A percentile compares a stretch with the other conserved stretches of the same genome.
phyloP scores from a whole-genome alignment of 2,113 vertebrate genomes.

The Xyliphius kryptos region DNA sequence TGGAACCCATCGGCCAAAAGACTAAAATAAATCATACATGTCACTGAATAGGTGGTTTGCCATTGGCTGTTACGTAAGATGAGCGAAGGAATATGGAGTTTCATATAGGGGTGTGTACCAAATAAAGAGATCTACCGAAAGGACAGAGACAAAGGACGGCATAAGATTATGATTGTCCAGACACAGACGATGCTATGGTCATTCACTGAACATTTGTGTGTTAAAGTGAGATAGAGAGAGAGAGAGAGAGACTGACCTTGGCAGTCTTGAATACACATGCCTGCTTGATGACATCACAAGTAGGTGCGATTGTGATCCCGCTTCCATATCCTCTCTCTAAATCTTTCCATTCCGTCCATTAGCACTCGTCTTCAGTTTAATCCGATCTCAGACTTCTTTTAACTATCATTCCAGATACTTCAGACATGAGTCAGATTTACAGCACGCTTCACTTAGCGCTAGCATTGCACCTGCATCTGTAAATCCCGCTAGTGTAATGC shows the following conservation, averaged over 20 bases:
- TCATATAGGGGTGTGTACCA: too few relatives aligned
- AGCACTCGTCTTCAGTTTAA: neutral
- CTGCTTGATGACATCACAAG: conserved; percentile 47
- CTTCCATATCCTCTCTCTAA: conserved; percentile 15
- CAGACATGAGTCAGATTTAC: neutral
- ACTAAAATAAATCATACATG: neutral
- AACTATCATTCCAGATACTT: neutral
- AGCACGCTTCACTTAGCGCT: neutral
- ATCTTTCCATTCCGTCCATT: conserved; percentile 10
- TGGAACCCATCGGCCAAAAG: neutral
- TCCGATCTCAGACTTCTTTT: neutral
- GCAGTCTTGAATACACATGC: conserved; percentile 36
- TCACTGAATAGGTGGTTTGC: neutral
- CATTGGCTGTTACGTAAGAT: neutral
- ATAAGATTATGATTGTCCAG: too few relatives aligned
- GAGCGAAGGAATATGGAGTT: neutral
- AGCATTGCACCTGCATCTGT: too few relatives aligned
- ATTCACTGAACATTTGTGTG: neutral
- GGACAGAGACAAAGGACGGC: neutral
- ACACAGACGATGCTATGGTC: too few relatives aligned
- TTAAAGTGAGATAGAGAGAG: too few relatives aligned
- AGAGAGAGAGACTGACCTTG: conserved; percentile 2
- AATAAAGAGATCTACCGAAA: neutral
- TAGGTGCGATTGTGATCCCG: conserved; percentile 11
- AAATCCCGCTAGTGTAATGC: too few relatives aligned